phyloP scores from a whole-genome alignment of 2,797 vertebrate species.

The Philypnodon macrostomus region DNA sequence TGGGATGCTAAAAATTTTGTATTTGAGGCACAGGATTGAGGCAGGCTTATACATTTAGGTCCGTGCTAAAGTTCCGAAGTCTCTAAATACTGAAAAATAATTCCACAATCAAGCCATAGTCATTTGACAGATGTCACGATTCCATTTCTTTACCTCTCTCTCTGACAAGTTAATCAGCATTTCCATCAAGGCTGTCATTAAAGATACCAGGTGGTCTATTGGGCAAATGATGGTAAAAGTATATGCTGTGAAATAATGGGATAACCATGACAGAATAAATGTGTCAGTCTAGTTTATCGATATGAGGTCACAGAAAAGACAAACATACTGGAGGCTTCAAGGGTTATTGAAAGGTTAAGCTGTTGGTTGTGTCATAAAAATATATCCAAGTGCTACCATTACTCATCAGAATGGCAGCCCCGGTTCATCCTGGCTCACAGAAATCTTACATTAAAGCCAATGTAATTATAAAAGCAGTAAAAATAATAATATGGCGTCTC shows the following conservation, averaged over 20 bases:
- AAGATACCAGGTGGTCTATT: neutral
- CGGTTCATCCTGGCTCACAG: slow-evolving; percentile 1
- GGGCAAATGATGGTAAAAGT: neutral
- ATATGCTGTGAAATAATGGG: neutral
- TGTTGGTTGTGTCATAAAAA: slow-evolving; percentile 7
- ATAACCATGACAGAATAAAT: slow-evolving; percentile 1
- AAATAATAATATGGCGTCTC: neutral
- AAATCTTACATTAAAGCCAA: neutral
- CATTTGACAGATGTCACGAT: too few relatives aligned
- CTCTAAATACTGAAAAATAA: too few relatives aligned
- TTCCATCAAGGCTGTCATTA: neutral
- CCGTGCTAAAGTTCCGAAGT: too few relatives aligned
- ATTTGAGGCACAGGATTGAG: too few relatives aligned
- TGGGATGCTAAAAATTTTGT: too few relatives aligned
- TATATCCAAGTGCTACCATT: slow-evolving; percentile 8
- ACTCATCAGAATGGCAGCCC: slow-evolving; percentile 9
- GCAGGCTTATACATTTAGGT: too few relatives aligned
- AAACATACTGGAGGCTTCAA: neutral
- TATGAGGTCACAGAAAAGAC: slow-evolving; percentile 6
- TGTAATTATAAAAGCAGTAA: slow-evolving; percentile 7
- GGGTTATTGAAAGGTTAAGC: slow-evolving; percentile 9
- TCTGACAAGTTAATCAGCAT: neutral
- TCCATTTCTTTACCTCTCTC: too few relatives aligned
- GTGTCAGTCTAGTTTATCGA: slow-evolving; percentile 9
- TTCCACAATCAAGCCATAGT: too few relatives aligned